phyloP scores from a whole-genome alignment of 2,797 vertebrate species.

The Darevskia mixta region DNA sequence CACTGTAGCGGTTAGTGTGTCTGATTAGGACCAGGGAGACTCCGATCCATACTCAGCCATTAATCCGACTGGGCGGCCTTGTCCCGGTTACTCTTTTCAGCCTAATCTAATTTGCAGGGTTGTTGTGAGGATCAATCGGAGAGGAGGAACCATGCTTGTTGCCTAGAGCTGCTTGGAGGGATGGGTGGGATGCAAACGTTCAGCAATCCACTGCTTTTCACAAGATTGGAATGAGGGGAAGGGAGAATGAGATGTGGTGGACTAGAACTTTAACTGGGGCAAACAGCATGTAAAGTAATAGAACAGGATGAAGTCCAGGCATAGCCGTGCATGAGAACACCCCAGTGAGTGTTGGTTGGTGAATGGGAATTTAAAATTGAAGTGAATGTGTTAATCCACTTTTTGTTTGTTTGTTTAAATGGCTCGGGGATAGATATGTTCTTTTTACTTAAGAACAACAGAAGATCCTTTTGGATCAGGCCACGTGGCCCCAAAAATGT shows the following conservation, averaged over 20 bases:
- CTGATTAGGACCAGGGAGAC: neutral
- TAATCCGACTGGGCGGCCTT: neutral
- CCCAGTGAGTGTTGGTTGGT: neutral
- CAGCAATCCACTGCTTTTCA: neutral
- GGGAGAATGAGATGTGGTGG: constrained; percentile 10
- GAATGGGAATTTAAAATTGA: constrained; percentile 20
- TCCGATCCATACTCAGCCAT: neutral
- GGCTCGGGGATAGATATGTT: too few relatives aligned
- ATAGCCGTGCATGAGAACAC: too few relatives aligned
- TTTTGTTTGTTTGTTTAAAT: too few relatives aligned
- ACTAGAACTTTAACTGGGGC: too few relatives aligned
- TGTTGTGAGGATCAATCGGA: neutral
- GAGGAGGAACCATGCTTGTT: neutral
- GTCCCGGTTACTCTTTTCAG: neutral
- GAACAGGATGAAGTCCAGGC: constrained; percentile 14
- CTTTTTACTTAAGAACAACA: too few relatives aligned
- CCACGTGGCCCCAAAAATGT: too few relatives aligned
- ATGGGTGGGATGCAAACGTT: neutral
- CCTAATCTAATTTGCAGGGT: neutral
- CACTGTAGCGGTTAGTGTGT: neutral
- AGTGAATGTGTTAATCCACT: neutral
- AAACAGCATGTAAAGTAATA: too few relatives aligned
- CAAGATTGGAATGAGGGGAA: constrained; percentile 36
- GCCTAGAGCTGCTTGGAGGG: neutral
- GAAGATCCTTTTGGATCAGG: too few relatives aligned